Evolutionary conservation across 2,113 vertebrate genomes (phyloP), one percentile per base, ranked within the genome.

Genomic region (Bagarius yarrelli): DNA sequence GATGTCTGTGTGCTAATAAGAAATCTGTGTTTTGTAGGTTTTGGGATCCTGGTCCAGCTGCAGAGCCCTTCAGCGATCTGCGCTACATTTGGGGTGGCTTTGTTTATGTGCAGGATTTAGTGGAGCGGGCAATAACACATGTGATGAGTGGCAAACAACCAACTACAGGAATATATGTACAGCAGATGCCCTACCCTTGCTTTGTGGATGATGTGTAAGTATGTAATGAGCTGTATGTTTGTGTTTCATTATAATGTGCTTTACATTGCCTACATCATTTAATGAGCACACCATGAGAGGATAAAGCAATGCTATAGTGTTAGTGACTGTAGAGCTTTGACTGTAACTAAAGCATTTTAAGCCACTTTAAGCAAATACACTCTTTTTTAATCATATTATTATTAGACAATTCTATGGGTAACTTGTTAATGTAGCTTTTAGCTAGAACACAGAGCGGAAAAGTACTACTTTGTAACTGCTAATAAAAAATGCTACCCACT

Each of bases 131-230:
- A 0, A 87, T 95, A 13, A 89, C 91, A 56, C 88, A 52, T 5
- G 82, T 95, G 21, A 93, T 95, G 64, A 92, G 91, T 0, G 91
- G 93, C 52, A 63, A 86, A 6, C 40, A 79, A 23, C 87, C 89
- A 0, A 89, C 61, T 1, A 91, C 78, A 0, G 94, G 95, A 64
- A 85, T 97, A 85, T 96, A 97, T 14, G 3, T 97, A 75, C 96
- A 98, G 86, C 97, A 98, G 88, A 97, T 97, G 94, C 96, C 97
- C 1, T 96, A 98, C 80, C 95, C 95, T 0, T 98, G 97, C 91
- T 96, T 94, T 0, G 94, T 97, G 80, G 95, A 96, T 0, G 95
- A 98, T 0, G 88, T 93, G 96, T 98, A 84, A 94, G 96, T 88
- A 80, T 57, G 11, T 80, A 56, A 56, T 21, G 11, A 13, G 56